phyloP scores from a whole-genome alignment of 2,113 vertebrate species.

The Paradoxurus hermaphroditus region DNA sequence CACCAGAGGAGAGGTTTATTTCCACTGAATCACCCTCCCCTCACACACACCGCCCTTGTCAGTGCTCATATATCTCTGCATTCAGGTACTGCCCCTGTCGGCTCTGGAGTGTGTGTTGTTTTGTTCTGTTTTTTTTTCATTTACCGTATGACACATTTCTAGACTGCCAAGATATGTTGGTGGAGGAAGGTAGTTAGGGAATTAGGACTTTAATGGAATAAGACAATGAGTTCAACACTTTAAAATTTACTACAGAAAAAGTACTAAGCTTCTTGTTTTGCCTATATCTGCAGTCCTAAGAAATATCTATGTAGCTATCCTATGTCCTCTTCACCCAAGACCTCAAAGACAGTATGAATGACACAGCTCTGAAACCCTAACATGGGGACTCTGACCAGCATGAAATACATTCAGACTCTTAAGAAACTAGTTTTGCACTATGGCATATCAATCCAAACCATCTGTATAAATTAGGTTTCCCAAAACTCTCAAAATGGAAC shows the following conservation, averaged over 20 bases:
- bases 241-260: constrained; percentile 3
- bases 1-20: neutral
- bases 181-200: neutral
- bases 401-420: neutral
- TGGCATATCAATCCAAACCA: neutral
- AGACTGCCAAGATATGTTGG: neutral
- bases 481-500: neutral
- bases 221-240: neutral
- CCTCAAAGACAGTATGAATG: neutral
- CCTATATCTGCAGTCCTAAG: neutral
- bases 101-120: neutral
- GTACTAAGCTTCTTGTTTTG: neutral
- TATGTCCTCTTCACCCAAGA: neutral
- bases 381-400: neutral
- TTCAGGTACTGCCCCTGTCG: neutral
- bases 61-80: neutral
- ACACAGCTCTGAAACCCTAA: neutral
- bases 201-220: neutral
- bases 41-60: neutral
- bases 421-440: neutral
- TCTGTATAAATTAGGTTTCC: neutral
- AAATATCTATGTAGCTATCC: neutral
- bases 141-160: neutral
- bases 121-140: neutral
- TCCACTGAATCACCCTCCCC: neutral